Evolutionary conservation across 2,888 invertebrate species (phyloP).

Genomic region (Dromius quadrimaculatus): DNA sequence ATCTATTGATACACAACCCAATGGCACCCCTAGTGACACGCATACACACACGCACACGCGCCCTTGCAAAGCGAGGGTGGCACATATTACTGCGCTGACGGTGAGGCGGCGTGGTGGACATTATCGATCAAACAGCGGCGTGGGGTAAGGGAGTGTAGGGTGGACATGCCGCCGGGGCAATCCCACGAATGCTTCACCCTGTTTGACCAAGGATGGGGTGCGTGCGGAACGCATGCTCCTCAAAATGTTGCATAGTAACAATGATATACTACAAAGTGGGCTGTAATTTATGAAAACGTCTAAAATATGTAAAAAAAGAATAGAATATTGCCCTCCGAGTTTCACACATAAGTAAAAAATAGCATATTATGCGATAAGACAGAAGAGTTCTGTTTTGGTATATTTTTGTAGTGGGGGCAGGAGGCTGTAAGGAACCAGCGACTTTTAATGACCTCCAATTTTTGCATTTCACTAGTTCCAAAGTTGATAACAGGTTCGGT

Average conservation of each 20-base stretch:
- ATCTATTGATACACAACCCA: background rate
- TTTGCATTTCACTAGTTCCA: too few species aligned
- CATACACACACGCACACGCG: slow-evolving; percentile 16
- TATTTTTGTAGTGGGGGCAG: too few species aligned
- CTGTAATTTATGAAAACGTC: too few species aligned
- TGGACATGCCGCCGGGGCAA: slow-evolving; percentile 55
- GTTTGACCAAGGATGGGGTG: slow-evolving; percentile 3
- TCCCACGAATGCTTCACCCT: slow-evolving; percentile 13
- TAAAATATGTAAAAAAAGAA: too few species aligned
- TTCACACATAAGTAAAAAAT: too few species aligned
- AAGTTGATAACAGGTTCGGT: too few species aligned
- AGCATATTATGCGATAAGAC: too few species aligned
- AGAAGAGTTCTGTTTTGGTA: too few species aligned
- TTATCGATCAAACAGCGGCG: slow-evolving; percentile 65
- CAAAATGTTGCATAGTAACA: slow-evolving; percentile 4
- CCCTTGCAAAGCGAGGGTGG: slow-evolving; percentile 28
- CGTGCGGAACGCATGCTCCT: background rate
- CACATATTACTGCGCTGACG: slow-evolving; percentile 54
- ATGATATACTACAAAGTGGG: background rate
- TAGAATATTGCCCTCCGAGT: too few species aligned
- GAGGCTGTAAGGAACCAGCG: too few species aligned
- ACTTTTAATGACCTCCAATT: too few species aligned
- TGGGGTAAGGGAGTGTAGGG: slow-evolving; percentile 62
- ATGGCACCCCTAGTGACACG: too few species aligned
- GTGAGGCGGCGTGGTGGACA: slow-evolving; percentile 61